Evolutionary conservation across 2,797 vertebrate genomes (phyloP).

Genomic region (Cirrhinus molitorella): DNA sequence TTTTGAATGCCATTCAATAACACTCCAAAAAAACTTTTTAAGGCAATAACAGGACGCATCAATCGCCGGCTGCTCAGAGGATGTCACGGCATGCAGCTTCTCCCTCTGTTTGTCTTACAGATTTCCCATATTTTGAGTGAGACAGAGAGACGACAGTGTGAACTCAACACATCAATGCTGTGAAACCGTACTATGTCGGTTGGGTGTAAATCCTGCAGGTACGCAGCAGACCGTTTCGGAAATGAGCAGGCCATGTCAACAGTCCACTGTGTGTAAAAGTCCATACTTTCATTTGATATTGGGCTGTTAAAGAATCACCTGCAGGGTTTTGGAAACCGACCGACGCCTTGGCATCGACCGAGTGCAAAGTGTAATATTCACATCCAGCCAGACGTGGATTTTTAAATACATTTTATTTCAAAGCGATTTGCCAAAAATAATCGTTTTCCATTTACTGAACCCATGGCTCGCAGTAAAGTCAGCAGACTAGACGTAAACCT

Average conservation of each 20-base stretch:
- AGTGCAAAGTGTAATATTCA: constrained; percentile 66
- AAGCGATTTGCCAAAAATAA: constrained; percentile 80
- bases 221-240: constrained; percentile 73
- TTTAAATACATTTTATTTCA: constrained; percentile 78
- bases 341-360: constrained; percentile 71
- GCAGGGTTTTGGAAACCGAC: constrained; percentile 72
- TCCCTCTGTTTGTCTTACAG: constrained; percentile 53
- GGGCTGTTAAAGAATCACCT: constrained; percentile 79
- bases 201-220: constrained; percentile 74
- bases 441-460: constrained; percentile 66
- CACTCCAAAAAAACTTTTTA: constrained; percentile 52
- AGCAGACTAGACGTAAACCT: constrained; percentile 62
- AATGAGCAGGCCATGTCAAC: constrained; percentile 73
- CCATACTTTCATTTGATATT: constrained; percentile 70
- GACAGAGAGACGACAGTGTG: constrained; percentile 58
- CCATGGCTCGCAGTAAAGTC: constrained; percentile 73
- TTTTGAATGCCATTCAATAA: constrained; percentile 27
- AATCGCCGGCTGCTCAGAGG: constrained; percentile 43
- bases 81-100: constrained; percentile 55
- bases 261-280: constrained; percentile 72
- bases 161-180: constrained; percentile 64
- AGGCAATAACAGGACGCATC: constrained; percentile 58
- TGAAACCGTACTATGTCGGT: constrained; percentile 65
- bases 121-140: constrained; percentile 64
- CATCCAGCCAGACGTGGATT: constrained; percentile 67